Evolutionary conservation across 1,140 invertebrate genomes (phyloP), one percentile per base, ranked within the genome.

Genomic region (Drosophila nasuta): DNA sequence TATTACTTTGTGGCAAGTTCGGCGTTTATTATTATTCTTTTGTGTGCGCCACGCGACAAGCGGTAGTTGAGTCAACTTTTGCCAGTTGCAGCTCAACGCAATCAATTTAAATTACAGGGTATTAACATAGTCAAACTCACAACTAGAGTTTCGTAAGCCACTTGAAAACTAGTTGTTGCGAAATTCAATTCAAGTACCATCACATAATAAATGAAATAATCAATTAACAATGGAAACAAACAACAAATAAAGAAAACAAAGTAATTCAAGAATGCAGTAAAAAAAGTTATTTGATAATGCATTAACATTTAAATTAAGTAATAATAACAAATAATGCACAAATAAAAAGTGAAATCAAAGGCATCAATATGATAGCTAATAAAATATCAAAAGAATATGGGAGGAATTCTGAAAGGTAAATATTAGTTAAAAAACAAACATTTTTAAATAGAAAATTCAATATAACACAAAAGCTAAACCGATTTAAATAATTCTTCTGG

Each of bases 1-100:
- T 89, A 89, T 89, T 89, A 83, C 81, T 77, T 83, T 88, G 60
- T 58, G 71, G 82, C 71, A 75, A 89, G 82, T 49, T 70, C 20
- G 48, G 63, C 51, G 46, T 49, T 75, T 77, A 82, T 82, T 77
- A 82, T 82, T 77, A 82, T 82, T 33, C n/a, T 13, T 54, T 54
- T 54, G 51, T 54, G 51, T 54, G 10, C 3, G 51, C 28, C 28
- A 15, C 51, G 30, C 51, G 30, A 33, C 30, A 25, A 25, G 51
- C 51, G n/a, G 15, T 4, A 30, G 20, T 33, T 20, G 25, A 11
- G 30, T 25, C 52, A 57, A 54, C 49, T 63, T 54, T 45, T 25
- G 17, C 33, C 43, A 60, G 59, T 20, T 49, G 20, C 57, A 69
- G 13, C 48, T 38, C 35, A 51, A 38, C 51, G 33, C 45, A 28